These are phyloP conservation scores for Lagopus leucura DNA, from an alignment of 2,113 vertebrate genomes.

Conservation along the genomic window DNA sequence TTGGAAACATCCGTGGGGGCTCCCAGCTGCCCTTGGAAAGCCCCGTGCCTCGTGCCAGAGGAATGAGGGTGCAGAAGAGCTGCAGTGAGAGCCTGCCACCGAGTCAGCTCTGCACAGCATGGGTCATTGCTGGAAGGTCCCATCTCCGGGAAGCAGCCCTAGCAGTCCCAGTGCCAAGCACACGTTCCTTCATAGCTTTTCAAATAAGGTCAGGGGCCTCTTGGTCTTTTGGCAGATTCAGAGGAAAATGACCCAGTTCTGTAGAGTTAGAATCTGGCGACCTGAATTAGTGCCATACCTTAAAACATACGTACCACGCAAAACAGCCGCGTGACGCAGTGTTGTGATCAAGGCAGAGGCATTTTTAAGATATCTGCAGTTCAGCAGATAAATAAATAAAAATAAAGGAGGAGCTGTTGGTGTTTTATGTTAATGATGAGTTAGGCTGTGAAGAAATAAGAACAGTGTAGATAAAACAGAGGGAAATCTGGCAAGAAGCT, in stretches of 20 bases:
- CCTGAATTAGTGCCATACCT: slow-evolving; percentile 12
- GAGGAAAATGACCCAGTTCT: neutral
- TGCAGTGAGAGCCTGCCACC: neutral
- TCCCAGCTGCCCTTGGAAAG: neutral
- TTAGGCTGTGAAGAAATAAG: neutral
- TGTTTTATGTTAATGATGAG: slow-evolving; percentile 4
- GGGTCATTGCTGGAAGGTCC: neutral
- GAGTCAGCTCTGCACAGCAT: neutral
- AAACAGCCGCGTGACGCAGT: neutral
- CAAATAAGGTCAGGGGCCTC: neutral
- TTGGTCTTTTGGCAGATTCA: neutral
- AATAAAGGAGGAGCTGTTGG: neutral
- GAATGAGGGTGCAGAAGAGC: neutral
- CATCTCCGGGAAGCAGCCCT: neutral
- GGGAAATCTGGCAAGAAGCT: neutral
- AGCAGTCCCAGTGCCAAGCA: slow-evolving; percentile 8
- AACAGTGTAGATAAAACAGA: neutral
- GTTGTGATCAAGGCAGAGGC: neutral
- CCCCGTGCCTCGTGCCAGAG: neutral
- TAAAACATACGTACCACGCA: neutral
- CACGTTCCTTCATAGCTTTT: slow-evolving; percentile 19
- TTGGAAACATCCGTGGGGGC: neutral
- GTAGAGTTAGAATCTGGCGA: neutral
- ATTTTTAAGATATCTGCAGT: neutral
- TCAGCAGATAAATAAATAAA: neutral